phyloP scores from a whole-genome alignment of 2,888 invertebrate species.

The Junonia oenone region DNA sequence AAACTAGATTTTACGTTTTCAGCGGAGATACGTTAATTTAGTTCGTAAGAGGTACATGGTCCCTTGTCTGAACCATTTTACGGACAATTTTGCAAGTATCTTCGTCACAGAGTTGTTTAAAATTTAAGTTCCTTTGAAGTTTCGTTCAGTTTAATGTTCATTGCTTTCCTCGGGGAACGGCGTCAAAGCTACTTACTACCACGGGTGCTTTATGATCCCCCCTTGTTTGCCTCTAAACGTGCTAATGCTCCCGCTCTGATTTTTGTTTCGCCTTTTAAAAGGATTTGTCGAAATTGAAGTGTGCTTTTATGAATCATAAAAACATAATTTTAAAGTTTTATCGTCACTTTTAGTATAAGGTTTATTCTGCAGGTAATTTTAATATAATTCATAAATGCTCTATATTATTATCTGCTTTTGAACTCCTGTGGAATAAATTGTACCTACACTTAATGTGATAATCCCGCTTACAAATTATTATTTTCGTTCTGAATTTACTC shows the following conservation, averaged over 20 bases:
- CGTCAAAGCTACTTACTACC: slow-evolving; percentile 38
- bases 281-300: slow-evolving; percentile 24
- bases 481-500: too few species aligned
- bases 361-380: too few species aligned
- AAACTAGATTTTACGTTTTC: slow-evolving; percentile 19
- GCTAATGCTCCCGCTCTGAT: slow-evolving; percentile 28
- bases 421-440: too few species aligned
- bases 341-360: too few species aligned
- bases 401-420: too few species aligned
- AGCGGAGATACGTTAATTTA: slow-evolving; percentile 21
- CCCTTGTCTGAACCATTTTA: slow-evolving; percentile 36
- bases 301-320: background rate
- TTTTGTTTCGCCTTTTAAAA: slow-evolving; percentile 29
- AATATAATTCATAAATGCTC: too few species aligned
- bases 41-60: slow-evolving; percentile 24
- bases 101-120: slow-evolving; percentile 36
- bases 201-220: slow-evolving; percentile 39
- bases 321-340: background rate
- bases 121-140: slow-evolving; percentile 33
- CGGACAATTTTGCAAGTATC: slow-evolving; percentile 42
- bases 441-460: too few species aligned
- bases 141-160: slow-evolving; percentile 34
- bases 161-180: slow-evolving; percentile 29
- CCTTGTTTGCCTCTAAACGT: slow-evolving; percentile 33
- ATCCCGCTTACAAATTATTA: too few species aligned